These are phyloP conservation scores for Protula sp. DNA, from an alignment of 2,888 invertebrate genomes.

Conservation along the genomic window DNA sequence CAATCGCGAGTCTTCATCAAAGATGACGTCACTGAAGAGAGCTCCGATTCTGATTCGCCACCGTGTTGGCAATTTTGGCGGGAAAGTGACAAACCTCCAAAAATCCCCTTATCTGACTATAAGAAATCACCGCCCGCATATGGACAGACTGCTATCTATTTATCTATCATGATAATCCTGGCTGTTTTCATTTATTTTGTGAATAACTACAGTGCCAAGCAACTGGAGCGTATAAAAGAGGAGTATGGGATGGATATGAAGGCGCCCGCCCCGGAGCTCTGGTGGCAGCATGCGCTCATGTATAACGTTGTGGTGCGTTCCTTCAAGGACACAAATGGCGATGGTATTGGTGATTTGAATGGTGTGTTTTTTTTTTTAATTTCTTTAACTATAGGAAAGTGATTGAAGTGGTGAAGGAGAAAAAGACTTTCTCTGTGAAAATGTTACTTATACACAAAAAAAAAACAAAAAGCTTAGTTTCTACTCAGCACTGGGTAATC, in stretches of 20 bases:
- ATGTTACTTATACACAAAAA: too few relatives aligned
- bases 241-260: constrained; percentile 17
- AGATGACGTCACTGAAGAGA: too few relatives aligned
- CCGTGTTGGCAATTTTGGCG: too few relatives aligned
- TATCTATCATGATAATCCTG: constrained; percentile 7
- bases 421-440: neutral
- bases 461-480: neutral
- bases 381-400: too few relatives aligned
- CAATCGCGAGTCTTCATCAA: too few relatives aligned
- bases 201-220: constrained; percentile 21
- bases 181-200: constrained; percentile 15
- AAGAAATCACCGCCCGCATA: too few relatives aligned
- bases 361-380: constrained; percentile 35
- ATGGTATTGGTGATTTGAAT: constrained; percentile 47
- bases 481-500: too few relatives aligned
- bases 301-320: constrained; percentile 45
- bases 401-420: too few relatives aligned
- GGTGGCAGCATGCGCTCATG: constrained; percentile 42
- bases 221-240: constrained; percentile 21
- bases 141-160: constrained; percentile 8
- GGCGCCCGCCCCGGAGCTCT: constrained; percentile 22
- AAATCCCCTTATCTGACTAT: too few relatives aligned
- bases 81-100: too few relatives aligned
- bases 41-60: too few relatives aligned
- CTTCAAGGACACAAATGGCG: constrained; percentile 42